phyloP scores from a whole-genome alignment of 2,888 invertebrate species.

The Odontothrips loti region DNA sequence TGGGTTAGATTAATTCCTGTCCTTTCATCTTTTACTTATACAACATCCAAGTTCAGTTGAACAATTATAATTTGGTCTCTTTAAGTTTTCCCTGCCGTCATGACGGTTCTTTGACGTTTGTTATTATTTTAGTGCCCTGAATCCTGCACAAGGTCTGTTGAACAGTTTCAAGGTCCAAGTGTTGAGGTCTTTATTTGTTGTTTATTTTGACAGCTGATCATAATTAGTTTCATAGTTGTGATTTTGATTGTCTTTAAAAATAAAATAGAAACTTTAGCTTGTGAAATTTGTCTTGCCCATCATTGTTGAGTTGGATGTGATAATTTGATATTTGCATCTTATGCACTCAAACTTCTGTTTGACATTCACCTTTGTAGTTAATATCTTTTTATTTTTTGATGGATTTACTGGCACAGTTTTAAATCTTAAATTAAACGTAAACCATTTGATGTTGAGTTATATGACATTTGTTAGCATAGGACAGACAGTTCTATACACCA shows the following conservation, averaged over 20 bases:
- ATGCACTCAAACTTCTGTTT: background rate
- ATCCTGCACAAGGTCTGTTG: background rate
- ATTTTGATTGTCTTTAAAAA: no score
- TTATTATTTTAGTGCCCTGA: background rate
- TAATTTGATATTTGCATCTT: background rate
- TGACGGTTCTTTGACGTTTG: background rate
- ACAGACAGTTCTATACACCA: no score
- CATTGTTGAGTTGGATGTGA: no score
- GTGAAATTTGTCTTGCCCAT: no score
- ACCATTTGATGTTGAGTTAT: background rate
- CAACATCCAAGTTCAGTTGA: background rate
- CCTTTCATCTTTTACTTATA: background rate
- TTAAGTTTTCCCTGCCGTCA: background rate
- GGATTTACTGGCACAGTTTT: background rate
- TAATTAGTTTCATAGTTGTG: no score
- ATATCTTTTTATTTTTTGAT: background rate
- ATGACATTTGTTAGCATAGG: no score
- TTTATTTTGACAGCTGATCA: no score
- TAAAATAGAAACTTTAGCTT: no score
- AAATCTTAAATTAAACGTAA: background rate
- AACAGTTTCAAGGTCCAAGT: slow-evolving; percentile 17
- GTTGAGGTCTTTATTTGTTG: background rate
- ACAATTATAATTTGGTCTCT: background rate
- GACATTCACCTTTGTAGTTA: no score
- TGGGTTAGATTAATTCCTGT: background rate